Percentiles rank a stretch among this genome's conserved stretches.
These are phyloP conservation scores for Smutsia gigantea DNA, from an alignment of 2,797 vertebrate species.

Conservation along the genomic window DNA sequence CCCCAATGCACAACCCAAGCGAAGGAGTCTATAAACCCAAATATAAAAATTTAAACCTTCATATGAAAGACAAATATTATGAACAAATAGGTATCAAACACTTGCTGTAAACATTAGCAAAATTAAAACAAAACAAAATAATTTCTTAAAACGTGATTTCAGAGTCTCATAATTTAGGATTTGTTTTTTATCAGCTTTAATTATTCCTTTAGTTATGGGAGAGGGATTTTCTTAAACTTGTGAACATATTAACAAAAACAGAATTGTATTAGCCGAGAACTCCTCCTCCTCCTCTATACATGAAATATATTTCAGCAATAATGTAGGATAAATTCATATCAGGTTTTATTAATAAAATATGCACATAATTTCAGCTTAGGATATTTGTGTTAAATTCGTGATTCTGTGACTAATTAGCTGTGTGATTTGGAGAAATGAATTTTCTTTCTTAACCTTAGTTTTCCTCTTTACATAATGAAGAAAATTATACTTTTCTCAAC, in stretches of 20 bases:
- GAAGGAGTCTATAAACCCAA: conserved; percentile 75
- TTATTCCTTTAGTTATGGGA: conserved; percentile 59
- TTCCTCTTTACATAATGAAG: background rate
- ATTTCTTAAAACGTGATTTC: conserved; percentile 59
- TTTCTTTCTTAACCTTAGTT: background rate
- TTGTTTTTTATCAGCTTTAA: conserved; percentile 45
- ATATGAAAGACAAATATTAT: conserved; percentile 80
- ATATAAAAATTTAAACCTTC: conserved; percentile 81
- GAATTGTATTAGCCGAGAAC: conserved; percentile 37
- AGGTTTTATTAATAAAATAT: background rate
- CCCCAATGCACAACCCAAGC: conserved; percentile 43
- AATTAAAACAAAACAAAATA: conserved; percentile 49
- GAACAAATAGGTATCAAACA: conserved; percentile 76
- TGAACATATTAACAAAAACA: conserved; percentile 42
- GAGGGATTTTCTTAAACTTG: conserved; percentile 70
- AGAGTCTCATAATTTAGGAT: background rate
- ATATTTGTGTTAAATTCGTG: background rate
- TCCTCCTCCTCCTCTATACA: background rate
- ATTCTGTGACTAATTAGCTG: background rate
- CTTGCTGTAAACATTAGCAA: conserved; percentile 76
- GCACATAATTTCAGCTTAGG: background rate
- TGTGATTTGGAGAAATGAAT: background rate
- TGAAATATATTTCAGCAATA: background rate
- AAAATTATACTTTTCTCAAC: background rate
- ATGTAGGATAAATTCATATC: background rate